Evolutionary conservation across 64 coral and sea anemone genomes (phyloP).

Genomic region (Catalaphyllia jardinei): DNA sequence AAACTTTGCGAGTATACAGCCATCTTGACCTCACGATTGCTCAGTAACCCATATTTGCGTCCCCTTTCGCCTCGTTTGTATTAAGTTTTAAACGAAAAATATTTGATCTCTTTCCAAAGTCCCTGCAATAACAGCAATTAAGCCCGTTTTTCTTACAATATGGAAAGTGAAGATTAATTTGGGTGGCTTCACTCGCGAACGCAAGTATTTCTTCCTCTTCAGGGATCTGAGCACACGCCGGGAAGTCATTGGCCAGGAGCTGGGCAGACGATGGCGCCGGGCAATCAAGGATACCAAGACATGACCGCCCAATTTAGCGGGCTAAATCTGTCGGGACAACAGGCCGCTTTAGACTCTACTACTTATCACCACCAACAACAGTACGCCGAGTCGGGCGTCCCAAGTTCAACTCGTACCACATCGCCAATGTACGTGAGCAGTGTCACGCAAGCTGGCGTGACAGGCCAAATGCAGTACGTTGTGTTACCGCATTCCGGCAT

Average conservation of each 20-base stretch:
- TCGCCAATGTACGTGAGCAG: constrained; percentile 76
- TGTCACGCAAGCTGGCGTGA: constrained; percentile 78
- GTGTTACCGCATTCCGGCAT: constrained; percentile 63
- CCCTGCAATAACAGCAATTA: too few relatives aligned
- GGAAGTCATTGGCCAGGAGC: constrained; percentile 49
- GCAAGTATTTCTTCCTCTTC: not conserved
- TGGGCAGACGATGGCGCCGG: constrained; percentile 46
- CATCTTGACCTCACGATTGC: too few relatives aligned
- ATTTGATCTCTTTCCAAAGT: too few relatives aligned
- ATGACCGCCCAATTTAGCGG: constrained; percentile 68
- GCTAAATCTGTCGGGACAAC: constrained; percentile 68
- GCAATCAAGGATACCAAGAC: constrained; percentile 65
- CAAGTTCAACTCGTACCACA: constrained; percentile 60
- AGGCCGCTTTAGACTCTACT: constrained; percentile 51
- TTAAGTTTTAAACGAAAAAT: too few relatives aligned
- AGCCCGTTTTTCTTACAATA: too few relatives aligned
- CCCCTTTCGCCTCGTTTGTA: too few relatives aligned
- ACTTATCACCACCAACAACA: constrained; percentile 40
- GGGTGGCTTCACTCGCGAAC: too few relatives aligned
- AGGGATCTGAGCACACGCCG: constrained; percentile 4
- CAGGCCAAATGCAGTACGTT: constrained; percentile 82
- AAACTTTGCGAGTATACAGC: too few relatives aligned
- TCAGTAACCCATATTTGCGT: too few relatives aligned
- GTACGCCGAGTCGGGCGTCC: constrained; percentile 62
- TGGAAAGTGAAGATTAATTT: too few relatives aligned